phyloP scores from a whole-genome alignment of 2,113 vertebrate species.

The Oryzias woworae region DNA sequence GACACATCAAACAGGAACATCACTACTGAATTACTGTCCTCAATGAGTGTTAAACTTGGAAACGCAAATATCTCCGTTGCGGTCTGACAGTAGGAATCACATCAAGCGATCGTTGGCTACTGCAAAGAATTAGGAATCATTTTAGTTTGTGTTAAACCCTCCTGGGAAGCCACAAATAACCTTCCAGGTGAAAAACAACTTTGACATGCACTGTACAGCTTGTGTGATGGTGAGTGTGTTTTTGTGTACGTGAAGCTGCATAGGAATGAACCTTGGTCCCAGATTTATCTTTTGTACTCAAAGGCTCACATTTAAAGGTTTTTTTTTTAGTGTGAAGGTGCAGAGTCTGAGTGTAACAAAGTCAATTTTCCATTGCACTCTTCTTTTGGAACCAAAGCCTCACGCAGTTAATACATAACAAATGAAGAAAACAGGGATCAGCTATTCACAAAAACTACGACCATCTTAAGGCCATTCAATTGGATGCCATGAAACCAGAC shows the following conservation, averaged over 20 bases:
- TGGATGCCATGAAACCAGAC: too few relatives aligned
- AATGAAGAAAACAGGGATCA: conserved; percentile 3
- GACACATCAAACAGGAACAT: conserved; percentile 2
- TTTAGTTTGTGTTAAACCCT: conserved; percentile 52
- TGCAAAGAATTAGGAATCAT: conserved; percentile 25
- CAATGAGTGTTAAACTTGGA: neutral
- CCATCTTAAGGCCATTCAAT: too few relatives aligned
- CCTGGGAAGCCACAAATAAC: conserved; percentile 53
- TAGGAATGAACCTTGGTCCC: conserved; percentile 13
- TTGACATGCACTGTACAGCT: conserved; percentile 30
- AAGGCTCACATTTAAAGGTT: neutral
- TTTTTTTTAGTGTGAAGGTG: neutral
- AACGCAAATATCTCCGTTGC: neutral
- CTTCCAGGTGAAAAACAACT: conserved; percentile 25
- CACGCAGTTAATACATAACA: conserved; percentile 50
- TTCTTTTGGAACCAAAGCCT: conserved; percentile 7
- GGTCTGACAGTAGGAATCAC: conserved; percentile 32
- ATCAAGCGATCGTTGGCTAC: conserved; percentile 36
- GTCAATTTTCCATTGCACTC: conserved; percentile 38
- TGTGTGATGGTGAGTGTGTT: conserved; percentile 6
- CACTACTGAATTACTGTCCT: conserved; percentile 26
- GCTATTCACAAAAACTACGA: conserved; percentile 22
- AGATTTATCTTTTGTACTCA: conserved; percentile 14
- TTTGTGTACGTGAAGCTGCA: neutral
- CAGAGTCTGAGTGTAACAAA: conserved; percentile 35